Evolutionary conservation across 1,140 invertebrate species (phyloP), one percentile per base, ranked within the genome.

Genomic region (Galleria mellonella): DNA sequence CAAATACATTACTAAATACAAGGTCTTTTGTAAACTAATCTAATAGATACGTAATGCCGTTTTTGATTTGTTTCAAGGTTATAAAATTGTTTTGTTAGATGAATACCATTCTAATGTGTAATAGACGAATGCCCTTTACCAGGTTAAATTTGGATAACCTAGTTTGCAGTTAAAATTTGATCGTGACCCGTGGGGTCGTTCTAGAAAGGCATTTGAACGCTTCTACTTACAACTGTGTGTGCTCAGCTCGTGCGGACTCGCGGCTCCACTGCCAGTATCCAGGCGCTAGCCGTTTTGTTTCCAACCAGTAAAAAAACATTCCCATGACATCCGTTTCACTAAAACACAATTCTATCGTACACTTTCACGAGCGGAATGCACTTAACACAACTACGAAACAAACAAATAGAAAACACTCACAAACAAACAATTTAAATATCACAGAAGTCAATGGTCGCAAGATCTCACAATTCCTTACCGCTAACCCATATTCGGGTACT

Each of bases 291-390:
- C 40, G 39, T 38, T 60, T 54, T 55, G 56, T 55, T 17, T 11
- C 35, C 9, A 35, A 17, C 14, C 35, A 37, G 35, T 15, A 17
- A 11, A 37, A n/a, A 15, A 17, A 37, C 13, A 37, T 37, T 37
- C 17, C 35, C 14, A 37, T 37, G 13, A 17, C 66, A 75, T 73
- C 64, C 70, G 59, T 63, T 54, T 59, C 68, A 79, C 66, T 74
- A 78, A 72, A 79, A 77, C 66, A 77, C 64, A 64, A 76, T 64
- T 62, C 55, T 58, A 51, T 43, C 54, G 65, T 68, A 66, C 55
- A 79, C 78, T 83, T 83, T 83, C 81, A 79, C 81, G 66, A 68
- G 51, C 54, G 69, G 78, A 84, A 84, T 82, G 75, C 74, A 79
- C 71, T 67, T 68, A 55, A 65, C 68, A 74, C 70, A 67, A 72